phyloP scores from a whole-genome alignment of 1,140 invertebrate genomes.

The Leptopilina clavipes region DNA sequence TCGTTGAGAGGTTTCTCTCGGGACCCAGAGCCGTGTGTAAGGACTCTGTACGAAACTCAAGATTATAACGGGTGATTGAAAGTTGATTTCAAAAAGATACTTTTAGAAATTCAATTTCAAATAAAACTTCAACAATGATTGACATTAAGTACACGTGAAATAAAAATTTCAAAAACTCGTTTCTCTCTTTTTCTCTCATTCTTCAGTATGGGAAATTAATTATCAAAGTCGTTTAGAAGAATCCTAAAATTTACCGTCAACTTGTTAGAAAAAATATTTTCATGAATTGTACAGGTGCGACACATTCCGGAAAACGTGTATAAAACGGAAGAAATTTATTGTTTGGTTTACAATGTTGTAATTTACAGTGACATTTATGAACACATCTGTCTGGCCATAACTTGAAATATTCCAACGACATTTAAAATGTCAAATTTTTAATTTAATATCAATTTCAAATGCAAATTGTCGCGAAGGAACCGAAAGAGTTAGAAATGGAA shows the following conservation, averaged over 20 bases:
- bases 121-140: no score
- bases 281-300: not conserved
- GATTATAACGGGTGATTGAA: slow-evolving; percentile 54
- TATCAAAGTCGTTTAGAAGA: no score
- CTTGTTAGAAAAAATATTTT: not conserved
- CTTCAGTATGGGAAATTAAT: no score
- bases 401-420: not conserved
- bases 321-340: not conserved
- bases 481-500: not conserved
- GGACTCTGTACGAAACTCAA: slow-evolving; percentile 54
- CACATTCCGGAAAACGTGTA: slow-evolving; percentile 28
- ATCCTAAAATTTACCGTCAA: not conserved
- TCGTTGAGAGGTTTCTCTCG: slow-evolving; percentile 60
- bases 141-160: no score
- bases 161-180: no score
- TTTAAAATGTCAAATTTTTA: slow-evolving; percentile 1
- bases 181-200: no score
- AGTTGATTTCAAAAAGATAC: slow-evolving; percentile 35
- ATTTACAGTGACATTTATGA: slow-evolving; percentile 19
- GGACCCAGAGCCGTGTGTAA: slow-evolving; percentile 44
- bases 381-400: not conserved
- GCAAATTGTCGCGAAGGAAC: not conserved
- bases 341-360: slow-evolving; percentile 9
- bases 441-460: not conserved
- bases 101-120: not conserved